Evolutionary conservation across 2,113 vertebrate genomes (phyloP).

Genomic region (Caranx melampygus): DNA sequence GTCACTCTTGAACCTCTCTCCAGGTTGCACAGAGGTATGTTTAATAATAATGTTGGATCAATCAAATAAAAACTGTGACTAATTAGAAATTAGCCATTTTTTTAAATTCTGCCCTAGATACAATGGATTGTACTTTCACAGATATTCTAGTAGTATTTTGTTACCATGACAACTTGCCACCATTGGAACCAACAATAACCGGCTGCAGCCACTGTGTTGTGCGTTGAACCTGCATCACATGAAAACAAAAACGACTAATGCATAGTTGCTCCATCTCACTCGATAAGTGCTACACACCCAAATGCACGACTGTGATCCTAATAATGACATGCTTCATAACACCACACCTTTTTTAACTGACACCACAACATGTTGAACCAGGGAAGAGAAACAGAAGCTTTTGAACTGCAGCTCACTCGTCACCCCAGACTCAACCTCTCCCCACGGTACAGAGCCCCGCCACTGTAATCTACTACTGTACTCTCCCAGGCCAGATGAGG

Average conservation of each 20-base stretch:
- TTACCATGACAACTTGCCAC: not conserved
- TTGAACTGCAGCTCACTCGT: slow-evolving; percentile 27
- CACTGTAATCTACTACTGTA: slow-evolving; percentile 48
- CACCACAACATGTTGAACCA: slow-evolving; percentile 28
- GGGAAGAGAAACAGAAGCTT: slow-evolving; percentile 1
- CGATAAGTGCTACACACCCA: slow-evolving; percentile 23
- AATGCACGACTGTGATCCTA: slow-evolving; percentile 34
- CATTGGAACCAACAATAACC: not conserved
- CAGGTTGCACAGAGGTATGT: no score
- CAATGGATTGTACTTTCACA: no score
- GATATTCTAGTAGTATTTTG: not conserved
- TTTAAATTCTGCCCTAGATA: no score
- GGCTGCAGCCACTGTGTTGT: no score
- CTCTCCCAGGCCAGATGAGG: slow-evolving; percentile 43
- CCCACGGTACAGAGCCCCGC: slow-evolving; percentile 5
- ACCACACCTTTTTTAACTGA: slow-evolving; percentile 57
- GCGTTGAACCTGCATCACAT: no score
- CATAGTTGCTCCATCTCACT: no score
- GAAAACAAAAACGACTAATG: no score
- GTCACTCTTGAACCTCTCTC: no score
- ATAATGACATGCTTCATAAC: slow-evolving; percentile 44
- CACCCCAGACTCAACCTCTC: slow-evolving; percentile 23
- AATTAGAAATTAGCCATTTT: no score
- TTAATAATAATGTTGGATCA: no score
- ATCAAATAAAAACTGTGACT: no score